A percentile compares a stretch with the other conserved stretches of the same genome.
Evolutionary conservation across 2,113 vertebrate genomes (phyloP).

Genomic region (Semicossyphus pulcher): DNA sequence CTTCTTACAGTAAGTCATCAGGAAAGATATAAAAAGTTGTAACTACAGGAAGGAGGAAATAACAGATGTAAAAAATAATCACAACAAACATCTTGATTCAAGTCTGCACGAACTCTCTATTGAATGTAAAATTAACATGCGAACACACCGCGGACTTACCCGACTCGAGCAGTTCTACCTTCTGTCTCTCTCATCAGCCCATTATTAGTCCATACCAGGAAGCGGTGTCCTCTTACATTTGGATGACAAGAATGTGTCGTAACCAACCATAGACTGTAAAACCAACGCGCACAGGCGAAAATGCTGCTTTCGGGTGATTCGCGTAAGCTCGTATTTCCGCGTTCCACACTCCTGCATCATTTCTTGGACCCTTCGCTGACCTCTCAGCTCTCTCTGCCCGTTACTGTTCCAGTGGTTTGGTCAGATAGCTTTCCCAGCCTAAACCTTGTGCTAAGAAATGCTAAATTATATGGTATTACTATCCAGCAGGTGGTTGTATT

Average conservation of each 20-base stretch:
- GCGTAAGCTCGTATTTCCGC: constrained; percentile 24
- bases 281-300: not conserved
- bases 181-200: constrained; percentile 22
- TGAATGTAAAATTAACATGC: too few species aligned
- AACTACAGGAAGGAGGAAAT: constrained; percentile 49
- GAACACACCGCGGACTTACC: not conserved
- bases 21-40: constrained; percentile 14
- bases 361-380: not conserved
- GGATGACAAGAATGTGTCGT: constrained; percentile 59
- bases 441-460: too few species aligned
- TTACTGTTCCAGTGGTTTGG: too few species aligned
- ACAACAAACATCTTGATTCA: too few species aligned
- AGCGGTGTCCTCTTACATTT: constrained; percentile 71
- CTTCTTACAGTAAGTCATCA: constrained; percentile 6
- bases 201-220: constrained; percentile 70
- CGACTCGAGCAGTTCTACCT: not conserved
- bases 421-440: not conserved
- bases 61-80: too few species aligned
- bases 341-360: too few species aligned
- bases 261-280: too few species aligned
- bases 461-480: too few species aligned
- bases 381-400: too few species aligned
- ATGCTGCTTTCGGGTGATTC: constrained; percentile 45
- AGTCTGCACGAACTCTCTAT: too few species aligned
- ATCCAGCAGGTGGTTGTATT: too few species aligned